Percentiles rank a stretch among this genome's conserved stretches.
These are phyloP conservation scores for Ammodytes dubius DNA, from an alignment of 2,113 vertebrate genomes.

Conservation along the genomic window DNA sequence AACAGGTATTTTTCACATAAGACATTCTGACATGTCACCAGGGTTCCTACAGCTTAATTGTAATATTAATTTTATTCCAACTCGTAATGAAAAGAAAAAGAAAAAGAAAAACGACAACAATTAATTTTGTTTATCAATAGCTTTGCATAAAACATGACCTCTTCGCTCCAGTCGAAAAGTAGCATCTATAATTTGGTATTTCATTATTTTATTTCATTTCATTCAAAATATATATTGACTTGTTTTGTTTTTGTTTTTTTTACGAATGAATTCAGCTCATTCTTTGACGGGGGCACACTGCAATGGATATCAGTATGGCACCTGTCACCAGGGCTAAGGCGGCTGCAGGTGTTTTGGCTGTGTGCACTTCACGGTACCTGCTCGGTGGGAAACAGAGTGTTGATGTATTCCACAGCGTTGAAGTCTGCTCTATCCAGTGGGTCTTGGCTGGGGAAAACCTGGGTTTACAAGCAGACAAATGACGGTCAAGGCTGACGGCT, in stretches of 20 bases:
- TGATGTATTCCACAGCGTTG: constrained; percentile 99
- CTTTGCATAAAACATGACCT: no score
- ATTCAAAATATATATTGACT: no score
- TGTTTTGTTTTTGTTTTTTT: no score
- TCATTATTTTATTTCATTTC: no score
- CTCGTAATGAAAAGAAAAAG: no score
- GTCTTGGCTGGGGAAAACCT: constrained; percentile 99
- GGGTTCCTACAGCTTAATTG: no score
- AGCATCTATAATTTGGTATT: no score
- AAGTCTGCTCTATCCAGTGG: constrained; percentile 96
- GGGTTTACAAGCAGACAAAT: not conserved
- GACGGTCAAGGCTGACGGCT: not conserved
- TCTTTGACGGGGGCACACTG: not conserved
- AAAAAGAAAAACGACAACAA: no score
- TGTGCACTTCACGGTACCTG: constrained; percentile 84
- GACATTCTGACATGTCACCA: not conserved
- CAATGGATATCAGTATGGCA: not conserved
- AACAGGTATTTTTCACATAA: not conserved
- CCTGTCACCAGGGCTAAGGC: not conserved
- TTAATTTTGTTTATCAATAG: no score
- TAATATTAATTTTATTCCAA: no score
- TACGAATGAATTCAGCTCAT: no score
- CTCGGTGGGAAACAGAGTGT: constrained; percentile 96
- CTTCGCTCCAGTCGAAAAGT: no score
- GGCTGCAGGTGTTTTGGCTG: not conserved